Percentiles rank a stretch among this genome's conserved stretches.
These are phyloP conservation scores for Notospermus geniculatus DNA, from an alignment of 1,140 invertebrate species.

Conservation along the genomic window DNA sequence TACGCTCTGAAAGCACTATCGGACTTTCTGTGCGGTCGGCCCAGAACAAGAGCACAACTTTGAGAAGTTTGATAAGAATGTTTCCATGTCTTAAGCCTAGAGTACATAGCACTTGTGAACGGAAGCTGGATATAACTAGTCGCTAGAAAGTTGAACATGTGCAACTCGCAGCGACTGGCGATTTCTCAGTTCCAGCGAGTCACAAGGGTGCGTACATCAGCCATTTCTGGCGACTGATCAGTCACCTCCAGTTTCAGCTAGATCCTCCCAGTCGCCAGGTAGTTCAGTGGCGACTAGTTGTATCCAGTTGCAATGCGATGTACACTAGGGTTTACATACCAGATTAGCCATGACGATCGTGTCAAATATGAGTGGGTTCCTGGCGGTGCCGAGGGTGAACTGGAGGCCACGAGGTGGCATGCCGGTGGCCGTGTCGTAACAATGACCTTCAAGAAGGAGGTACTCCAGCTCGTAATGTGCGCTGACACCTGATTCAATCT, in stretches of 20 bases:
- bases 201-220: too few species aligned
- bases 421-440: conserved; percentile 87
- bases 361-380: conserved; percentile 76
- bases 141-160: too few species aligned
- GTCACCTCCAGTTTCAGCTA: too few species aligned
- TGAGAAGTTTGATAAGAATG: neutral
- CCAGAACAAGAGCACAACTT: neutral
- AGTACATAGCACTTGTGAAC: neutral
- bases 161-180: too few species aligned
- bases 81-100: neutral
- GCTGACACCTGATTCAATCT: conserved; percentile 55
- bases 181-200: too few species aligned
- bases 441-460: conserved; percentile 88
- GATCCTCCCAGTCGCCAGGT: too few species aligned
- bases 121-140: too few species aligned
- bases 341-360: conserved; percentile 99
- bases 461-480: conserved; percentile 92
- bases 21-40: too few species aligned
- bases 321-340: conserved; percentile 35
- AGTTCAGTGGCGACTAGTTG: too few species aligned
- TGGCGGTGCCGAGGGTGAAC: conserved; percentile 86
- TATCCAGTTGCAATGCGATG: too few species aligned
- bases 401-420: conserved; percentile 95
- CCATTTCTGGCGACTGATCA: too few species aligned
- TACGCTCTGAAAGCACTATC: too few species aligned